Percentiles rank a stretch among this genome's conserved stretches.
phyloP scores from a whole-genome alignment of 2,888 invertebrate species.

The Polylopha cassiicola region DNA sequence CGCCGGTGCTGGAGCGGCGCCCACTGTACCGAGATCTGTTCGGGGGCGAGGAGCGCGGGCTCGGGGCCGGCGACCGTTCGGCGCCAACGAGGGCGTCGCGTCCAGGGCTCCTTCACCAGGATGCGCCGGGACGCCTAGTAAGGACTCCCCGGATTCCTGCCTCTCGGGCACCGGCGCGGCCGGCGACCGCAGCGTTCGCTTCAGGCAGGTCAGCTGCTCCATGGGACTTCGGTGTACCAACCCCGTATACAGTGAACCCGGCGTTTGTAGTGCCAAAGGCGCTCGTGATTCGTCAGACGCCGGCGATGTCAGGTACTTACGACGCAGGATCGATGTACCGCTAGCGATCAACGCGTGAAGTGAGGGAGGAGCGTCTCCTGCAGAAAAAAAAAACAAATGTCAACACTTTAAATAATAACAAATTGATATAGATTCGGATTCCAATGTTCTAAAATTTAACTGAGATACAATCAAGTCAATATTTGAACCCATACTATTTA shows the following conservation, averaged over 20 bases:
- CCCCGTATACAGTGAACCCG: constrained; percentile 79
- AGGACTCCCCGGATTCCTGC: constrained; percentile 40
- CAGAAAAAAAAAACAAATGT: neutral
- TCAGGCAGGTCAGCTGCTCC: constrained; percentile 86
- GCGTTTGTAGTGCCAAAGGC: constrained; percentile 78
- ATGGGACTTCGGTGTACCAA: constrained; percentile 84
- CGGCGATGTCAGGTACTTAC: constrained; percentile 75
- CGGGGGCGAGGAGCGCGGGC: constrained; percentile 63
- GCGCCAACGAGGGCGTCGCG: constrained; percentile 41
- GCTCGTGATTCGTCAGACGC: constrained; percentile 79
- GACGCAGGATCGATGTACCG: constrained; percentile 63
- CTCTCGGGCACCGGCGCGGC: constrained; percentile 48
- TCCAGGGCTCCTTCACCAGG: constrained; percentile 78
- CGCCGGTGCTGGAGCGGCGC: constrained; percentile 32
- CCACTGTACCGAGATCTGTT: constrained; percentile 62
- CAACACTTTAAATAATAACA: constrained; percentile 28
- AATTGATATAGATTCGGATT: no score
- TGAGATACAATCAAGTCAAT: no score
- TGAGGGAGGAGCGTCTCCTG: constrained; percentile 61
- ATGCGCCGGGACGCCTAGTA: constrained; percentile 78
- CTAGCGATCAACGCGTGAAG: constrained; percentile 74
- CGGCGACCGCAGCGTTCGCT: constrained; percentile 68
- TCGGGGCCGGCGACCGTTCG: constrained; percentile 49
- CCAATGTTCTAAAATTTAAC: no score
- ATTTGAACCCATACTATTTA: no score